Evolutionary conservation across 2,797 vertebrate species (phyloP).

Genomic region (Brachyalestes nurse): DNA sequence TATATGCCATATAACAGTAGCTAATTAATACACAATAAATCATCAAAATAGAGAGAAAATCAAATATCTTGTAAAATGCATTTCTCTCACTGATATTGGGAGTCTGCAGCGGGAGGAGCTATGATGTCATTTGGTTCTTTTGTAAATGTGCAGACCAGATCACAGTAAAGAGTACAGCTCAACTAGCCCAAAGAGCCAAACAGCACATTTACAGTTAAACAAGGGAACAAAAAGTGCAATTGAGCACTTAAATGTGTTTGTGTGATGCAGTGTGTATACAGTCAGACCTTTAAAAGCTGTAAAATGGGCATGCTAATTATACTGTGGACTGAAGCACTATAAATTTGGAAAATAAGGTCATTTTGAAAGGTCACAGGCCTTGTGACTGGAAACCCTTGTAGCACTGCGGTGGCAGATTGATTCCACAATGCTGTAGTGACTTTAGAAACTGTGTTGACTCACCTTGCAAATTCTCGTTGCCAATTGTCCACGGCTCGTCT

Average conservation of each 20-base stretch:
- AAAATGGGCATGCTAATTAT: neutral
- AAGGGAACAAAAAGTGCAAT: neutral
- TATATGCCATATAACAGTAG: neutral
- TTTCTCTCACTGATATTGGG: constrained; percentile 9
- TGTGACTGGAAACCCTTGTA: neutral
- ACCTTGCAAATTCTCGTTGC: constrained; percentile 89
- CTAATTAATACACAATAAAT: constrained; percentile 17
- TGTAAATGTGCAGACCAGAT: constrained; percentile 25
- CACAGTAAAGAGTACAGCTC: constrained; percentile 9
- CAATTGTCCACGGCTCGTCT: constrained; percentile 95
- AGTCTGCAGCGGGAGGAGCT: neutral
- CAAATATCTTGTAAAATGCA: constrained; percentile 16
- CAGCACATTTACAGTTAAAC: constrained; percentile 12
- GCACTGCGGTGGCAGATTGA: neutral
- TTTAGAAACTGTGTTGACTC: constrained; percentile 52
- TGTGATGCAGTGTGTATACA: neutral
- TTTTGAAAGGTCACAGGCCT: constrained; percentile 21
- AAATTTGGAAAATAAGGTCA: neutral
- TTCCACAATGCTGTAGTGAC: neutral
- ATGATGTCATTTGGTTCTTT: constrained; percentile 31
- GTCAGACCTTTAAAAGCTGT: neutral
- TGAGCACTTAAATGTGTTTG: constrained; percentile 11
- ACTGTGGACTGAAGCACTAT: neutral
- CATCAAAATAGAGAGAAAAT: neutral
- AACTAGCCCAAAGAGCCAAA: constrained; percentile 10